Evolutionary conservation across 2,113 vertebrate species (phyloP).

Genomic region (Gymnarchus niloticus): DNA sequence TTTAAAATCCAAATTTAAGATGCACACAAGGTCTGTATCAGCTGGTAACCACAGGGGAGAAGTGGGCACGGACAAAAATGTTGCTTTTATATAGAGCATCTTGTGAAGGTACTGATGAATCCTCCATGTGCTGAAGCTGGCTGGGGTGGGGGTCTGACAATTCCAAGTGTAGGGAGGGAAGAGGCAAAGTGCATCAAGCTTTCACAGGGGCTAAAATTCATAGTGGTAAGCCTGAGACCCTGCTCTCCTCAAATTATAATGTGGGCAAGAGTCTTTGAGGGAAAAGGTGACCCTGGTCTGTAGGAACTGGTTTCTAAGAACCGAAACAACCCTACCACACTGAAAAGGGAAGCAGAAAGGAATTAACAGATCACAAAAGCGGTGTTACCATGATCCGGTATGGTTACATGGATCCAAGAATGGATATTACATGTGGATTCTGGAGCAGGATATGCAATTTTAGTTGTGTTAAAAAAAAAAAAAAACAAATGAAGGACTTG

Average conservation of each 20-base stretch:
- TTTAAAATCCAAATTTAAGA: background rate
- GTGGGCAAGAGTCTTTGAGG: no score
- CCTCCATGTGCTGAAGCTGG: no score
- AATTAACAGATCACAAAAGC: background rate
- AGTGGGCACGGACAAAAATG: background rate
- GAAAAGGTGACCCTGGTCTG: background rate
- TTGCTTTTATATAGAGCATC: background rate
- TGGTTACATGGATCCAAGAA: background rate
- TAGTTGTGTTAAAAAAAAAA: background rate
- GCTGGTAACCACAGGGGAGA: background rate
- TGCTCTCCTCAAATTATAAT: no score
- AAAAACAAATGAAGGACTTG: background rate
- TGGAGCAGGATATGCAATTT: background rate
- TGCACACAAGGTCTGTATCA: background rate
- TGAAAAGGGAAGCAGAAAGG: background rate
- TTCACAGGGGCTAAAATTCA: no score
- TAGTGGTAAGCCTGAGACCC: no score
- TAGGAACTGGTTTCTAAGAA: no score
- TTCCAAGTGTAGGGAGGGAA: no score
- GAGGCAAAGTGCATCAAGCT: no score
- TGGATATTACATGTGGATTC: background rate
- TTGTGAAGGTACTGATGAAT: background rate
- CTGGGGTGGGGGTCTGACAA: no score
- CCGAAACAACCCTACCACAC: no score
- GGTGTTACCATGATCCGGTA: background rate